These are phyloP conservation scores for Ips typographus DNA, from an alignment of 1,140 invertebrate species.

Conservation along the genomic window DNA sequence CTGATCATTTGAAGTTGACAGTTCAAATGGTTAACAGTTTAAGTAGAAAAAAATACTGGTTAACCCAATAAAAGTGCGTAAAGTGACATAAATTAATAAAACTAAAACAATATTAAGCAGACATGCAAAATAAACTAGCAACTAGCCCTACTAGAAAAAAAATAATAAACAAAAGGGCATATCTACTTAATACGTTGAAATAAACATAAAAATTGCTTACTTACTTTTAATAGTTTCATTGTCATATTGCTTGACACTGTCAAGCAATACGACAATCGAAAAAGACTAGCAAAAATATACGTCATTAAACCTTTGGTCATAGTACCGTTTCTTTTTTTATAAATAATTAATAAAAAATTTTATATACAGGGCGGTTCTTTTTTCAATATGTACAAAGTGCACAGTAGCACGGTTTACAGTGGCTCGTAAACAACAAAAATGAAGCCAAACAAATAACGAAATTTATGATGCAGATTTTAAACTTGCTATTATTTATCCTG, in stretches of 20 bases:
- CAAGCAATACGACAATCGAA: conserved; percentile 44
- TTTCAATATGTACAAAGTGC: conserved; percentile 41
- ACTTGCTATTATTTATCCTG: conserved; percentile 46
- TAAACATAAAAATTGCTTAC: not conserved
- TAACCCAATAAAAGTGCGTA: conserved; percentile 34
- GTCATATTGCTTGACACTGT: not conserved
- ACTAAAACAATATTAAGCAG: conserved; percentile 47
- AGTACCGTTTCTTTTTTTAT: not conserved
- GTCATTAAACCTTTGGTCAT: conserved; percentile 47
- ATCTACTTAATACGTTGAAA: conserved; percentile 47
- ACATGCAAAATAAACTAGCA: conserved; percentile 48
- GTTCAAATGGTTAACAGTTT: too few species aligned
- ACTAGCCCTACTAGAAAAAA: conserved; percentile 44
- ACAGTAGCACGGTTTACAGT: conserved; percentile 48
- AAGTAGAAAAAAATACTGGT: conserved; percentile 5
- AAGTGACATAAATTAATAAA: conserved; percentile 33
- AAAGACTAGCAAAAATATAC: conserved; percentile 12
- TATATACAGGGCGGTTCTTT: conserved; percentile 43
- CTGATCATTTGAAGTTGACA: too few species aligned
- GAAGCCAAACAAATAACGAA: conserved; percentile 37
- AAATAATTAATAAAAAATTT: conserved; percentile 19
- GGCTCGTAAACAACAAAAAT: conserved; percentile 38
- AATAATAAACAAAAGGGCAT: conserved; percentile 36
- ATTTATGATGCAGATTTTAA: conserved; percentile 48
- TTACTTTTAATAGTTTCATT: too few species aligned